A percentile compares a stretch with the other conserved stretches of the same genome.
These are phyloP conservation scores for Panthera tigris DNA, from an alignment of 2,113 vertebrate genomes.

Conservation along the genomic window DNA sequence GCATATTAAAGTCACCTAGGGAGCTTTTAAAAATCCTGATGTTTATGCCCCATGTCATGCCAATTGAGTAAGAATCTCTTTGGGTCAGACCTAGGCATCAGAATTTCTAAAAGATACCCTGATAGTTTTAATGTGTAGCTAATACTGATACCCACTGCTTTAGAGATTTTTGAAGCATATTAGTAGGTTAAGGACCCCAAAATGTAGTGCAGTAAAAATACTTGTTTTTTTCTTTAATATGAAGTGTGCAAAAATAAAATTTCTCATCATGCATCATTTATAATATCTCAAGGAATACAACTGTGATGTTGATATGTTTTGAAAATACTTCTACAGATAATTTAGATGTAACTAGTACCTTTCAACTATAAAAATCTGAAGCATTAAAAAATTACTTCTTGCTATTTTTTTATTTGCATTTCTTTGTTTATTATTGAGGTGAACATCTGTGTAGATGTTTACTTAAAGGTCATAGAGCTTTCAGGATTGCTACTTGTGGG, in stretches of 20 bases:
- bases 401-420: constrained; percentile 35
- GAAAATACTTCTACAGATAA: background rate
- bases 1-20: background rate
- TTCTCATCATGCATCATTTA: background rate
- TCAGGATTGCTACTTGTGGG: background rate
- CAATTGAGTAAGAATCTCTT: background rate
- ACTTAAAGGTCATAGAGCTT: constrained; percentile 58
- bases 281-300: background rate
- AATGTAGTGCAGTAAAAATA: background rate
- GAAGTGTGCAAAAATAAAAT: background rate
- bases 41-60: background rate
- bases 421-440: constrained; percentile 44
- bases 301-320: background rate
- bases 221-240: background rate
- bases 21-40: background rate
- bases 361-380: background rate
- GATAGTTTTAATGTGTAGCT: background rate
- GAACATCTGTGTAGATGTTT: constrained; percentile 60
- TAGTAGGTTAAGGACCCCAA: background rate
- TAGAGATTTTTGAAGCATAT: background rate
- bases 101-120: background rate
- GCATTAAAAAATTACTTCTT: background rate
- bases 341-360: background rate
- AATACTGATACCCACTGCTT: background rate
- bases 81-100: background rate